These are phyloP conservation scores for Bothrops alternatus DNA, from an alignment of 2,797 vertebrate species.

Conservation along the genomic window DNA sequence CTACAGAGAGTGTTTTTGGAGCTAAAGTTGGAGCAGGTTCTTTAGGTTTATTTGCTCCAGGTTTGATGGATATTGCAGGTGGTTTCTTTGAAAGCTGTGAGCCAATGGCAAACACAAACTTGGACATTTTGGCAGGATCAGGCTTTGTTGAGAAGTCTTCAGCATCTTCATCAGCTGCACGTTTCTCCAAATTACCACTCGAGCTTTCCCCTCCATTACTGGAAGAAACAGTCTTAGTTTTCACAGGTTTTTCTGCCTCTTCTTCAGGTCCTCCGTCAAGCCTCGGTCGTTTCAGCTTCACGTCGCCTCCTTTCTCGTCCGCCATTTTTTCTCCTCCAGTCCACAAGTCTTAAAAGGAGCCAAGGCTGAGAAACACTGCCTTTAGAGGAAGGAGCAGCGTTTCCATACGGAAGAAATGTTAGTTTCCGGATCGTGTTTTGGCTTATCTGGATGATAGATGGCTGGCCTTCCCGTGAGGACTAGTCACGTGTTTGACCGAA, in stretches of 20 bases:
- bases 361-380: too few relatives aligned
- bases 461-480: not conserved
- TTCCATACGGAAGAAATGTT: not conserved
- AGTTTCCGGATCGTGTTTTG: not conserved
- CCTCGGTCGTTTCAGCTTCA: too few relatives aligned
- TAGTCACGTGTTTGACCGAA: not conserved
- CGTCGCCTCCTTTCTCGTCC: too few relatives aligned
- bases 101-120: constrained; percentile 89
- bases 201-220: constrained; percentile 92
- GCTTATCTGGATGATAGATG: not conserved
- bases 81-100: constrained; percentile 84
- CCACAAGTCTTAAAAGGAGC: too few relatives aligned
- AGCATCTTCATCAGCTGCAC: constrained; percentile 80
- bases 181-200: constrained; percentile 84
- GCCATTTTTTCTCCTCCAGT: too few relatives aligned
- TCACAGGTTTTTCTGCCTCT: constrained; percentile 98
- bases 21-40: constrained; percentile 81
- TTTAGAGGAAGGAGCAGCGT: not conserved
- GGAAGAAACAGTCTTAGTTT: constrained; percentile 99
- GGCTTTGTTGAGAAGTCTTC: constrained; percentile 80
- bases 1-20: constrained; percentile 86
- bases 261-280: constrained; percentile 99
- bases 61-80: constrained; percentile 93
- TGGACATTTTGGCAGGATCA: constrained; percentile 86
- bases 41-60: constrained; percentile 92